Base-by-base conservation (phyloP, 2,797 vertebrate species). In the Darevskia mixta region DNA sequence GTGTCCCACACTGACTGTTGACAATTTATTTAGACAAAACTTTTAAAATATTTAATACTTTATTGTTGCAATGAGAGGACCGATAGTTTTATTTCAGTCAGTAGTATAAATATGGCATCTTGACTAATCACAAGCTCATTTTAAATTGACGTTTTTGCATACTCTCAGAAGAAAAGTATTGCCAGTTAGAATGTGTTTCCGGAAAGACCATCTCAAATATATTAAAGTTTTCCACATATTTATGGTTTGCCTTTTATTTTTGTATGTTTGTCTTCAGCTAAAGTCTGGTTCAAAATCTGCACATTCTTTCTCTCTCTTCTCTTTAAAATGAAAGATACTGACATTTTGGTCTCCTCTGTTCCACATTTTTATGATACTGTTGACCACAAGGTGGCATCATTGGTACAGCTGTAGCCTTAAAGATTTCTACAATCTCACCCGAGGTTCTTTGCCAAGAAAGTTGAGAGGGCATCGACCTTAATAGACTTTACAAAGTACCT, bases 381-480 rank as follows among this genome's bases (percentile, higher is more conserved):
- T 35, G 41, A 45, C 88, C 88, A 89, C 93, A 92, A 95, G 95
- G 86, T 95, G 95, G 94, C 77, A 91, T 93, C 79, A 90, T 85
- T 88, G 79, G 32, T 83, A 3, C 84, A 35, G 92, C 61, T 35
- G 35, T 84, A 3, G 32, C 15, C 0, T 3, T 41, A 0, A 1
- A 79, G 2, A 64, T 1, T 0, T 41, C 20, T 17, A 73, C 0
- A 3, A 49, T 27, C 23, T 0, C 0, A 2, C 0, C 15, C 0
- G 20, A 8, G 45, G 43, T 69, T 35, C 35, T 76, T 81, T 38
- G 71, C 1, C 82, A 72, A 76, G 17, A 83, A 79, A 27, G 64
- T 67, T 18, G 3, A 18, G 38, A 82, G 76, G 4, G 78, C 5
- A 13, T 0, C 64, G 25, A 29, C 61, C 72, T n/a, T 77, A 61